Percentiles rank a stretch among this genome's conserved stretches.
phyloP scores from a whole-genome alignment of 1,140 invertebrate species.

The Patella vulgata region DNA sequence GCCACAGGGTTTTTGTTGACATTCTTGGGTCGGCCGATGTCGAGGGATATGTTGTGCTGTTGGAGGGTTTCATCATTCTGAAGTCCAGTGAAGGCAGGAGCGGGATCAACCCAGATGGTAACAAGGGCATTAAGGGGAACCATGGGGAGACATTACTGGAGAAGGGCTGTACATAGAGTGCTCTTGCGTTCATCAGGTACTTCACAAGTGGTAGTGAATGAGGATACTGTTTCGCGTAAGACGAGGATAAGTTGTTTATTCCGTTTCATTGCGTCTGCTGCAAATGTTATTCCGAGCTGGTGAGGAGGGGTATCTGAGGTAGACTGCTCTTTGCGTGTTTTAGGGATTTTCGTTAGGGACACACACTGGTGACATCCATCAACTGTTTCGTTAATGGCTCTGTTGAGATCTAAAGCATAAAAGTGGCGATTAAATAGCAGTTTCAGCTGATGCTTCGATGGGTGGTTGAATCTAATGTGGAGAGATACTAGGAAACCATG shows the following conservation, averaged over 20 bases:
- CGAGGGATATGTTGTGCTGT: too few relatives aligned
- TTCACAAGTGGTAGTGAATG: slow-evolving; percentile 14
- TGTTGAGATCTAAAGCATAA: slow-evolving; percentile 31
- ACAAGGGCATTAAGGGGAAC: too few relatives aligned
- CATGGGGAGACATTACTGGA: too few relatives aligned
- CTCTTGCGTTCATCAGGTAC: background rate
- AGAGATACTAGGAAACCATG: slow-evolving; percentile 19
- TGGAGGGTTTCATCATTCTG: too few relatives aligned
- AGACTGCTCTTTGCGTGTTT: background rate
- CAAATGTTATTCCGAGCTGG: slow-evolving; percentile 22
- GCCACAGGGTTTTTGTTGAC: too few relatives aligned
- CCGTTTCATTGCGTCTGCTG: slow-evolving; percentile 23
- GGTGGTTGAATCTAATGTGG: slow-evolving; percentile 24
- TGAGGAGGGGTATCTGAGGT: slow-evolving; percentile 15
- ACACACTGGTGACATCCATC: slow-evolving; percentile 24
- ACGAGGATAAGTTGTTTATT: slow-evolving; percentile 18
- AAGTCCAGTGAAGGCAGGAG: too few relatives aligned
- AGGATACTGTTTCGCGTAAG: slow-evolving; percentile 20
- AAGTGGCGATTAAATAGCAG: slow-evolving; percentile 21
- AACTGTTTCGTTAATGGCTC: slow-evolving; percentile 3
- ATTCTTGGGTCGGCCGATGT: too few relatives aligned
- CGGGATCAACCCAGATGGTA: too few relatives aligned
- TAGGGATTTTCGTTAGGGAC: slow-evolving; percentile 8
- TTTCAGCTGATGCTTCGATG: slow-evolving; percentile 20
- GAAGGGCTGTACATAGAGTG: too few relatives aligned